Evolutionary conservation across 2,113 vertebrate genomes (phyloP), one percentile per base, ranked within the genome.

Genomic region (Thamnophis sirtalis): DNA sequence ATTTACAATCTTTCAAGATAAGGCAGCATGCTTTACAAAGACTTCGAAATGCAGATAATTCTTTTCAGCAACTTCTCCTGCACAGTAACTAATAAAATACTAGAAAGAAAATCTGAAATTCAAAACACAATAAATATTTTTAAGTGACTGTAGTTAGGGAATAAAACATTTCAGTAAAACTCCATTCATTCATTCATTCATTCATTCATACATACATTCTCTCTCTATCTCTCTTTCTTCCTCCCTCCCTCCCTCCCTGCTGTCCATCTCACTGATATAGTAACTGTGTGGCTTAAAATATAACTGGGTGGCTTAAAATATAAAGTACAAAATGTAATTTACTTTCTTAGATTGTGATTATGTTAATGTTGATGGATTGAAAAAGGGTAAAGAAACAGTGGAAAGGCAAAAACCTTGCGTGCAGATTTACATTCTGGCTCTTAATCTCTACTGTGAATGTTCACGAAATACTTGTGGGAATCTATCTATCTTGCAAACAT

Each of bases 391-490:
- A 3, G 56, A 92, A 92, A 1, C 0, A 1, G 48, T 86, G 0
- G 50, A 26, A 92, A 33, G 38, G 0, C 0, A 49, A 90, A 85
- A 38, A 86, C 24, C 43, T 13, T 91, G 93, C 63, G 50, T 55
- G 22, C 90, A 80, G 21, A 89, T 92, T 56, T 87, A 0, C 5
- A 50, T 88, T 85, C 68, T 94, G 92, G 90, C 90, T 93, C 80
- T 93, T 95, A 95, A 93, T 88, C 93, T 94, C 73, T 92, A 93
- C 90, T 63, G 95, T 94, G 95, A 95, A 91, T 93, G 91, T 92
- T 95, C 94, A 94, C 1, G 68, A 96, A 93, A 92, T 80, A 92
- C 8, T 0, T 94, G 93, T 92, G 92, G 55, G 92, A 94, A 88
- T 92, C 84, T 94, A 43, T 43, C 43, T 91, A 87, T 43, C 93